A percentile compares a stretch with the other conserved stretches of the same genome.
phyloP scores from a whole-genome alignment of 2,113 vertebrate species.

The Laterallus jamaicensis region DNA sequence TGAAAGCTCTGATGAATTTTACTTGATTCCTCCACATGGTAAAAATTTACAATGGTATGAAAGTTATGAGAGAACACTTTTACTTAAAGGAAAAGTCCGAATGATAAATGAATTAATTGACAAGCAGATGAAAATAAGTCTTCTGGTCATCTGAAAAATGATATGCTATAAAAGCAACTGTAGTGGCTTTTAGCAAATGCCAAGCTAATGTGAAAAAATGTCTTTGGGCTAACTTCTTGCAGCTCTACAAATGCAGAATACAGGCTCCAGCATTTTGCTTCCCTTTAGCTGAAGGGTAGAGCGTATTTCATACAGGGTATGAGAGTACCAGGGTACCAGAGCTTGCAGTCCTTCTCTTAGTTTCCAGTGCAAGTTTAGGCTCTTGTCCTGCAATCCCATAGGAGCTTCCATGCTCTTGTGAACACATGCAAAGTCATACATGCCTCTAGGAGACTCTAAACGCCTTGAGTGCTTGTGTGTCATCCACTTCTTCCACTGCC shows the following conservation, averaged over 20 bases:
- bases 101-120: slow-evolving; percentile 60
- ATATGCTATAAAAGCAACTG: slow-evolving; percentile 2
- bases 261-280: neutral
- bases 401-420: neutral
- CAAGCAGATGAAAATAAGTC: slow-evolving; percentile 43
- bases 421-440: neutral
- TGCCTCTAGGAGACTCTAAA: neutral
- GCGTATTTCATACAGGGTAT: neutral
- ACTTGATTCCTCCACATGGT: slow-evolving; percentile 34
- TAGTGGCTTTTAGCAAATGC: slow-evolving; percentile 48
- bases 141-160: slow-evolving; percentile 44
- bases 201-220: slow-evolving; percentile 48
- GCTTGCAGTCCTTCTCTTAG: neutral
- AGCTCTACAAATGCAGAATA: neutral
- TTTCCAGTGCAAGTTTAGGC: neutral
- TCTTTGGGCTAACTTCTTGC: slow-evolving; percentile 2
- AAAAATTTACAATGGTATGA: slow-evolving; percentile 60
- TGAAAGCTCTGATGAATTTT: slow-evolving; percentile 53
- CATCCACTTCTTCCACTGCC: neutral
- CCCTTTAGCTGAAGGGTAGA: neutral
- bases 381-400: neutral
- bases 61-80: slow-evolving; percentile 44
- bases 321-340: neutral
- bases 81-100: slow-evolving; percentile 28
- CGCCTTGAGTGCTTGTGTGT: neutral